Conservation (phyloP, 2,888 invertebrate genomes). For the Campopleginae sp. region DNA sequence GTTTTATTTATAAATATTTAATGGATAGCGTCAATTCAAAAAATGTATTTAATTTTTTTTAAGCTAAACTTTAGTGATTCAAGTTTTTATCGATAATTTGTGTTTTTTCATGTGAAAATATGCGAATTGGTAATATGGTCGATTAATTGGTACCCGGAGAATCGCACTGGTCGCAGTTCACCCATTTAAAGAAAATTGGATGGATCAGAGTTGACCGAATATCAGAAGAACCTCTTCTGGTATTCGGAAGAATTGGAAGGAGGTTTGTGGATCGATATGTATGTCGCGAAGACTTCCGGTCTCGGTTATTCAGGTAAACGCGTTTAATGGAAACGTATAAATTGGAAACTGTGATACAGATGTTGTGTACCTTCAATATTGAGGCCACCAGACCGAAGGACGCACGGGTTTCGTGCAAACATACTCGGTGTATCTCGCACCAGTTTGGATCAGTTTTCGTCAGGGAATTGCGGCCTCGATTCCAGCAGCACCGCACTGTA, state of each 20-base stretch:
- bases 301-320: not conserved
- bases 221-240: no score
- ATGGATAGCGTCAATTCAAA: no score
- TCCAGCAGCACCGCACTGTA: constrained; percentile 12
- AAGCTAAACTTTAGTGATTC: no score
- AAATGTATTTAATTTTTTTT: no score
- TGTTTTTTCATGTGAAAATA: no score
- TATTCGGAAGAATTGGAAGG: no score
- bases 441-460: constrained; percentile 13
- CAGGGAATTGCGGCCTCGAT: constrained; percentile 49
- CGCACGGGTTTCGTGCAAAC: constrained; percentile 20
- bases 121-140: no score
- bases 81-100: no score
- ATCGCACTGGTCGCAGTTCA: not conserved
- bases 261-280: not conserved
- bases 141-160: no score
- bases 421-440: constrained; percentile 1
- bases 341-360: constrained; percentile 42
- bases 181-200: no score
- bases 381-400: constrained; percentile 42
- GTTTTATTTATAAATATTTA: no score
- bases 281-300: not conserved
- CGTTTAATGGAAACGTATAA: constrained; percentile 59
- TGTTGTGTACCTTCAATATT: constrained; percentile 60
- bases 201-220: no score